These are phyloP conservation scores for Montipora sp. DNA, from an alignment of 64 coral and sea anemone species.

Conservation along the genomic window DNA sequence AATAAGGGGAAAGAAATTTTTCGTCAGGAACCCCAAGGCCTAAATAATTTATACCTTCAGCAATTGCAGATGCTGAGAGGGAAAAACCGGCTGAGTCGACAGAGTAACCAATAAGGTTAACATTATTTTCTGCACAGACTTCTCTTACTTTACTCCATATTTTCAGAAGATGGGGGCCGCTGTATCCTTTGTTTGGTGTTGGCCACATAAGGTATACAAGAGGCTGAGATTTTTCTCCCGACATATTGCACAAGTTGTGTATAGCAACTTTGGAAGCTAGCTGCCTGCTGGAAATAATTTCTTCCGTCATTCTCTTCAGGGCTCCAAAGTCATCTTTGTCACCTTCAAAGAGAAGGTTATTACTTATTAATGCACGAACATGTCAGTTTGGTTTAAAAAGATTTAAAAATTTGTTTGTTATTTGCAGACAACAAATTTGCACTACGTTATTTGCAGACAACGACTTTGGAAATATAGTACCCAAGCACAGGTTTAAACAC, in stretches of 20 bases:
- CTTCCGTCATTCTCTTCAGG: slow-evolving; percentile 43
- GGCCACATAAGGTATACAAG: slow-evolving; percentile 61
- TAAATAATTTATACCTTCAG: slow-evolving; percentile 47
- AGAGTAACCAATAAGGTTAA: slow-evolving; percentile 54
- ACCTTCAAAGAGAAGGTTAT: slow-evolving; percentile 9
- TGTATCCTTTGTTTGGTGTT: slow-evolving; percentile 36
- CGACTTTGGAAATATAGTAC: neutral
- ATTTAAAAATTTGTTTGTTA: slow-evolving; percentile 12
- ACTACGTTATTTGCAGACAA: neutral
- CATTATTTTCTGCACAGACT: slow-evolving; percentile 13
- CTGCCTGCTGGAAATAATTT: slow-evolving; percentile 29
- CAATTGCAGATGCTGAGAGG: slow-evolving; percentile 46
- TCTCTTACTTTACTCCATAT: slow-evolving; percentile 37
- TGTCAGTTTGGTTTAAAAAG: neutral
- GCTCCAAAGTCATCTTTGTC: slow-evolving; percentile 69
- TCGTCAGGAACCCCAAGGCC: slow-evolving; percentile 57
- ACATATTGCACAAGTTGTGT: slow-evolving; percentile 46
- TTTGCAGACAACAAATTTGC: neutral
- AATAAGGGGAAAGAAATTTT: slow-evolving; percentile 64
- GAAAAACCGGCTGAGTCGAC: slow-evolving; percentile 56
- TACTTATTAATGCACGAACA: neutral
- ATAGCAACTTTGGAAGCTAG: slow-evolving; percentile 49
- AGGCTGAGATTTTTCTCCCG: slow-evolving; percentile 3
- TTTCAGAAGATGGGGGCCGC: neutral
- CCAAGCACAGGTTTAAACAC: neutral